phyloP scores from a whole-genome alignment of 2,888 invertebrate species.

The Luperina testacea region DNA sequence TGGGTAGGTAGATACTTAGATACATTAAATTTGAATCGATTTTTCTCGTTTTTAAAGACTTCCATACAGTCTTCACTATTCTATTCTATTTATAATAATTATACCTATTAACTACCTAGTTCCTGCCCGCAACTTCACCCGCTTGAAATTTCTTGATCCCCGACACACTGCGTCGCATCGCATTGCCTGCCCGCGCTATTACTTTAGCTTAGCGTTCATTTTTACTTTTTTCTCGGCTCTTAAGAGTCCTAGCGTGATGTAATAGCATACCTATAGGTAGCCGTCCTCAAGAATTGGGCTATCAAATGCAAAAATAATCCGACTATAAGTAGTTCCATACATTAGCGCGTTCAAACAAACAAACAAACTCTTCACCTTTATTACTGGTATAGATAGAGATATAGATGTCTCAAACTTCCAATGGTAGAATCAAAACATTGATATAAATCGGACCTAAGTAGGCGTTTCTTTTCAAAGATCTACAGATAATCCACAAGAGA shows the following conservation, averaged over 20 bases:
- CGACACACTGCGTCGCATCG: neutral
- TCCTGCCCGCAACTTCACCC: too few species aligned
- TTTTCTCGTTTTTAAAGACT: neutral
- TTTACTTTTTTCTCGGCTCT: neutral
- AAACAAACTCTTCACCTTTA: neutral
- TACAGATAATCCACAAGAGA: neutral
- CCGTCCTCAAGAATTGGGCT: neutral
- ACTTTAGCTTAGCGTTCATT: neutral
- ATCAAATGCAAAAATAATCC: neutral
- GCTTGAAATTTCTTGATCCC: neutral
- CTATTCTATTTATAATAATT: neutral
- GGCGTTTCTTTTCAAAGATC: constrained; percentile 5
- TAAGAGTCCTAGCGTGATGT: neutral
- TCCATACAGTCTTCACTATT: neutral
- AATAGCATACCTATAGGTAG: too few species aligned
- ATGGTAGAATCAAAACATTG: constrained; percentile 1
- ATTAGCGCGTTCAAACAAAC: neutral
- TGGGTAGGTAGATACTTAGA: neutral
- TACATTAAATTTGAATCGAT: too few species aligned
- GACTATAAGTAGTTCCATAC: neutral
- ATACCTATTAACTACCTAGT: too few species aligned
- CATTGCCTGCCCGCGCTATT: neutral
- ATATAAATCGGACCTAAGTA: neutral
- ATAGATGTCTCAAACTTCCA: neutral
- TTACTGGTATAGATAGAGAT: neutral